Evolutionary conservation across 2,888 invertebrate genomes (phyloP), one percentile per base, ranked within the genome.

Genomic region (Drosophila aldrichi): DNA sequence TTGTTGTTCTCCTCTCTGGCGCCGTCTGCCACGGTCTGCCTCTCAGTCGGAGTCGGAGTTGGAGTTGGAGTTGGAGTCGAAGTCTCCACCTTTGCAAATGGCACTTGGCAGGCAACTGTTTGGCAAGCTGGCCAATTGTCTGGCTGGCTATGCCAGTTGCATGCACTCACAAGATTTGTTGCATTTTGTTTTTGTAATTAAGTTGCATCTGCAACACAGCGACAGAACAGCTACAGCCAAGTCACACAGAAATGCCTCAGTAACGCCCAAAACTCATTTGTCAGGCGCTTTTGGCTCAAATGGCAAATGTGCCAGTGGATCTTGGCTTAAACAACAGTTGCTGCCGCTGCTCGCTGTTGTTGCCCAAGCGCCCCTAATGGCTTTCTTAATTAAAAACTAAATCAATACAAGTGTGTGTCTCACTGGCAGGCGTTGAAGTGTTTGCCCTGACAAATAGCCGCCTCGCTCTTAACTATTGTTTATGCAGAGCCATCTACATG

Each of bases 311-410:
- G 61, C 60, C 77, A 80, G 65, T 79, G 70, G 66, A 75, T 41
- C 76, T 70, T 51, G 48, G 34, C 48, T 20, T 29, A 20, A 43
- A 49, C 32, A 41, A n/a, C 46, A 44, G 29, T 55, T 70, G 48
- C 34, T 55, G 36, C 36, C 14, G 36, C 40, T 48, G 48, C 43
- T 20, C 55, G 51, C n/a, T 46, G 55, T 16, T 44, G 57, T 25
- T 65, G 58, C 56, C 65, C 72, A 59, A 80, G 69, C 74, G 80
- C 87, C 81, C 88, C 81, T 89, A 90, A 86, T 89, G 89, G 90
- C 70, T 89, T 89, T 89, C 73, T 86, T 86, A 89, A 90, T 90
- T 89, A 90, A 90, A 90, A 90, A 74, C 74, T 72, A 88, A 88
- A 87, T 77, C 82, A 86, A 90, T 88, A 78, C 57, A 56, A 74